These are phyloP conservation scores for Meloe dianella DNA, from an alignment of 2,888 invertebrate species.

Conservation along the genomic window DNA sequence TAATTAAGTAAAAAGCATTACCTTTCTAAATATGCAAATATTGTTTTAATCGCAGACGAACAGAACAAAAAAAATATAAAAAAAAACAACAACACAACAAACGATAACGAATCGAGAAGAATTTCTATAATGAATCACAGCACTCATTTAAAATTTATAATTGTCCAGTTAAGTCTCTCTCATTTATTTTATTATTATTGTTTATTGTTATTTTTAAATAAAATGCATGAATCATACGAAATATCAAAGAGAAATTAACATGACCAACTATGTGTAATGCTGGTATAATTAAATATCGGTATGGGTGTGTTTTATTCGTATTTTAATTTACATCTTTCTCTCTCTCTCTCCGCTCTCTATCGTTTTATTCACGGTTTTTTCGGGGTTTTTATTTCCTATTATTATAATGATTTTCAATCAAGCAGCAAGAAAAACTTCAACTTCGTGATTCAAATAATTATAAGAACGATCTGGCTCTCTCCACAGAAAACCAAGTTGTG, in stretches of 20 bases:
- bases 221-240: conserved; percentile 29
- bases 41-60: background rate
- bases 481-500: background rate
- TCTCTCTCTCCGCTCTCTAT: background rate
- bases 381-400: background rate
- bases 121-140: background rate
- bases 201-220: background rate
- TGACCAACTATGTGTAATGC: conserved; percentile 19
- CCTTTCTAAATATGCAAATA: conserved; percentile 4
- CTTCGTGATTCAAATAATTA: conserved; percentile 21
- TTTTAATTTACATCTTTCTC: conserved; percentile 15
- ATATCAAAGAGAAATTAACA: conserved; percentile 27
- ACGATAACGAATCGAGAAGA: background rate
- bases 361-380: background rate
- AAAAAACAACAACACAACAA: background rate
- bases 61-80: background rate
- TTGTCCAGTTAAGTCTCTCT: conserved; percentile 22
- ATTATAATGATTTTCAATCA: background rate
- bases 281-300: conserved; percentile 25
- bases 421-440: conserved; percentile 14
- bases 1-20: background rate
- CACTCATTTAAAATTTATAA: conserved; percentile 19
- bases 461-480: background rate
- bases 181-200: background rate
- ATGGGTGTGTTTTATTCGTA: conserved; percentile 22